Base-by-base conservation (phyloP, 2,797 vertebrate genomes). In the Pitangus sulphuratus region DNA sequence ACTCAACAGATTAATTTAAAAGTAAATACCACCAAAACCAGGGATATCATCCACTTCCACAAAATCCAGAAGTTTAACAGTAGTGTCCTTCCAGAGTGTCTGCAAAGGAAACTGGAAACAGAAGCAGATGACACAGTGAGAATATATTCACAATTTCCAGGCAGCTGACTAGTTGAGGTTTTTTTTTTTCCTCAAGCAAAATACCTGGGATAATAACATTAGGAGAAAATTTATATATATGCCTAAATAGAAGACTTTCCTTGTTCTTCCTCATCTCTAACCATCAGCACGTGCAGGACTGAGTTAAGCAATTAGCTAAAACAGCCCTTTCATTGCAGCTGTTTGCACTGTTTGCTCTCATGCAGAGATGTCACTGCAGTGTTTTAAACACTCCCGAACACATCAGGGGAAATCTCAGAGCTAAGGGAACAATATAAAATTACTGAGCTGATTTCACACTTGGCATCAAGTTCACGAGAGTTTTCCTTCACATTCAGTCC, bases 61-160 rank as follows among this genome's bases (percentile, higher is more conserved):
- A 85, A 99, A 98, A 91, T 99, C 98, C 87, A 98, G 69, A 42
- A 99, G 98, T 96, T 99, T 99, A 81, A 99, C 47, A 11, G 98
- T 86, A 50, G 80, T 97, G 37, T 97, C 98, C 98, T 98, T 99
- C 99, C 99, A 99, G 10, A 98, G 95, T 1, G 99, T 99, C 97
- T 98, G 98, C 83, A 99, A 71, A 26, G 98, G 98, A 68, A 98
- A 98, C 99, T 99, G 94, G 42, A 97, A 97, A 94, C 25, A 97
- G 47, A 87, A 89, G 68, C 42, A 90, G 37, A 56, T 15, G 22
- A 82, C 50, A 89, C 4, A 58, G 0, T 48, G 12, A 90, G 18
- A 90, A 44, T 8, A 50, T 47, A 69, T 37, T 74, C 72, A 80
- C 4, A 1, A 57, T 15, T 68, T 56, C 44, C 58, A 75, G 12